Base-by-base conservation (phyloP, 1,140 invertebrate species). In the Watersipora subatra region DNA sequence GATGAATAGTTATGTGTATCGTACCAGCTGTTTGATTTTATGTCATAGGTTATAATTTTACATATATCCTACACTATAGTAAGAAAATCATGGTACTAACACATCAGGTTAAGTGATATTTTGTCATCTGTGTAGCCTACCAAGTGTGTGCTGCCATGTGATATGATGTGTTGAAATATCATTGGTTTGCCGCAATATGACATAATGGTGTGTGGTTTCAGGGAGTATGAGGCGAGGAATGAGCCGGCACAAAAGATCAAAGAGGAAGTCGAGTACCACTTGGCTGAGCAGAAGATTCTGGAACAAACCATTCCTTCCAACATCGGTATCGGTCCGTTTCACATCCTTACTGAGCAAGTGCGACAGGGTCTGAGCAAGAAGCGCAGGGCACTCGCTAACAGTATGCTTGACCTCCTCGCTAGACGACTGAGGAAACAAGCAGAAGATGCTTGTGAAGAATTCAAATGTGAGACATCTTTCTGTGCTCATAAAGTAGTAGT, bases 271-370 rank as follows among this genome's bases (percentile, higher is more conserved):
- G 77, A 79, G 66, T 74, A 73, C 66, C 79, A 80, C 58, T 64
- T 80, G 62, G 67, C 70, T 30, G 75, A 79, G 66, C 76, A 77
- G 58, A 75, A 79, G 28, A 69, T 72, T 2, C 65, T 81, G 19
- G 80, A 80, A 58, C 64, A 72, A 1, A 69, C 69, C 1, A 71
- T 80, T 64, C 83, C 85, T 17, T 81, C 80, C 63, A 86, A 75
- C 27, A 87, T 89, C 28, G 76, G 81, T 24, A 88, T 90, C 61
- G 88, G 88, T 0, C 85, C 87, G 0, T 90, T 87, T 73, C 77
- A 81, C 22, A 73, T 89, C 7, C 85, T 84, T 66, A 82, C 86
- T 0, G 83, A 84, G 24, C 80, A 80, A 12, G 74, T 87, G 1
- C 80, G 79, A 63, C 70, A 79, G 34, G 76, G 78, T 46, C 70